Evolutionary conservation across 1,140 invertebrate genomes (phyloP).

Genomic region (Eupristina koningsbergeri): DNA sequence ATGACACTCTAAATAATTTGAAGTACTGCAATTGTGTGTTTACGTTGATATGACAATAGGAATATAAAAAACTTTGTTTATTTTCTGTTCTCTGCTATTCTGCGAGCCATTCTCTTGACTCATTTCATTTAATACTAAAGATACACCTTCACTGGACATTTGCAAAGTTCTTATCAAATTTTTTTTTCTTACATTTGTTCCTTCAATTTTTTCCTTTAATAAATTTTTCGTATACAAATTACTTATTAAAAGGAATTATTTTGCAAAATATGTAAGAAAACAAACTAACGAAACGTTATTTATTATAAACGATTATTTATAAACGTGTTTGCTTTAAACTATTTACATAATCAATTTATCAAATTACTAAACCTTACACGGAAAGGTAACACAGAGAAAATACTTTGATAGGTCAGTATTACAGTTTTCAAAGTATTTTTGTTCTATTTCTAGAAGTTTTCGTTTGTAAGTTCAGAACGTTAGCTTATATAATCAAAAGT

Average conservation of each 20-base stretch:
- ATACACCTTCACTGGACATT: constrained; percentile 21
- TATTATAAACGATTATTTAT: not conserved
- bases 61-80: not conserved
- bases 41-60: not conserved
- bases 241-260: not conserved
- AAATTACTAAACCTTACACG: not conserved
- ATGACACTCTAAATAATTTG: not conserved
- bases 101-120: not conserved
- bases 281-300: not conserved
- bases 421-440: not conserved
- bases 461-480: not conserved
- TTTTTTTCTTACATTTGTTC: not conserved
- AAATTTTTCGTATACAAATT: not conserved
- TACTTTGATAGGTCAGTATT: not conserved
- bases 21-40: not conserved
- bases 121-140: constrained; percentile 1
- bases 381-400: not conserved
- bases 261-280: not conserved
- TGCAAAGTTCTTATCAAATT: not conserved
- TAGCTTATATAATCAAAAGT: not conserved
- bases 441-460: not conserved
- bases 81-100: not conserved
- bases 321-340: not conserved
- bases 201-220: not conserved
- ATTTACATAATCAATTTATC: not conserved